Conservation (phyloP, 2,888 invertebrate genomes). For the Melinaea menophilus region DNA sequence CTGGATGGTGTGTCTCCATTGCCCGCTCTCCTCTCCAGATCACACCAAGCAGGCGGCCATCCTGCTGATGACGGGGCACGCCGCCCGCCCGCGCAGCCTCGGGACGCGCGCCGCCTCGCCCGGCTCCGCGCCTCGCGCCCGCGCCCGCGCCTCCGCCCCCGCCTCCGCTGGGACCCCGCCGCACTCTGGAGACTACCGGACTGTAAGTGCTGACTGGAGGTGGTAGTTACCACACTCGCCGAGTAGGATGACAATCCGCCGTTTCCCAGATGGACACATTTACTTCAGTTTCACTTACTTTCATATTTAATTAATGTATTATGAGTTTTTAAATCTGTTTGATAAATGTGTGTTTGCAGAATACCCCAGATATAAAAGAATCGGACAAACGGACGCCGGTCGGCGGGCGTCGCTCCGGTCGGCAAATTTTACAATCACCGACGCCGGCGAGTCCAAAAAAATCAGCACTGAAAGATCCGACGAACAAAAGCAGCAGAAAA, state of each 20-base stretch:
- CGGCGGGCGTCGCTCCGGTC: conserved; percentile 1
- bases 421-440: conserved; percentile 31
- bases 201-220: not conserved
- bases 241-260: too few species aligned
- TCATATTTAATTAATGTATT: not conserved
- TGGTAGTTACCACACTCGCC: too few species aligned
- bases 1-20: conserved; percentile 1
- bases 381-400: not conserved
- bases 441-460: conserved; percentile 47
- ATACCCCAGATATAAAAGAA: conserved; percentile 3
- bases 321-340: not conserved
- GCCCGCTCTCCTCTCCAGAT: conserved; percentile 43
- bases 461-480: conserved; percentile 58
- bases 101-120: conserved; percentile 14
- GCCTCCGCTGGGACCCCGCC: conserved; percentile 11
- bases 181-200: not conserved
- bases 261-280: too few species aligned
- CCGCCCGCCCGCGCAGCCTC: conserved; percentile 32
- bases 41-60: conserved; percentile 70
- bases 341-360: not conserved
- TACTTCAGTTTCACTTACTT: not conserved
- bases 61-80: conserved; percentile 66
- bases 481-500: conserved; percentile 45
- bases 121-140: not conserved
- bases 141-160: conserved; percentile 9